Conservation (phyloP, 2,797 vertebrate species). For the Pempheris klunzingeri region DNA sequence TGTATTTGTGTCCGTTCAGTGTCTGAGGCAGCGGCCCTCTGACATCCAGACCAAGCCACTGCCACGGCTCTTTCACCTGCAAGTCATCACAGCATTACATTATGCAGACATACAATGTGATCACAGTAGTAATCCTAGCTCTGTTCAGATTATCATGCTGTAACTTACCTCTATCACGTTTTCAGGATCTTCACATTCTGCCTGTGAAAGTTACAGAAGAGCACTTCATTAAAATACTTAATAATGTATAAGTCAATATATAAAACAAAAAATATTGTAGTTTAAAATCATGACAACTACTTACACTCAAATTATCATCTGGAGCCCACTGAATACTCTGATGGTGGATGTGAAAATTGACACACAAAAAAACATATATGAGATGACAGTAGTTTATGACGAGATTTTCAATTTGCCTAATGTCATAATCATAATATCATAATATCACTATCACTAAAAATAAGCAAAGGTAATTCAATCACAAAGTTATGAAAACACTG, state of each 20-base stretch:
- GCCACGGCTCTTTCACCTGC: slow-evolving; percentile 81
- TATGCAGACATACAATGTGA: neutral
- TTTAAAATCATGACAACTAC: slow-evolving; percentile 11
- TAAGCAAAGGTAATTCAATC: neutral
- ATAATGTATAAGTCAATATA: neutral
- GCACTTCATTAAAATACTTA: slow-evolving; percentile 3
- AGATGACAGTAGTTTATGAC: neutral
- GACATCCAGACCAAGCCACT: slow-evolving; percentile 84
- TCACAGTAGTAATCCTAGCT: neutral
- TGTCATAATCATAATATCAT: neutral
- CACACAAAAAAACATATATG: slow-evolving; percentile 16
- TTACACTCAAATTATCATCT: slow-evolving; percentile 64
- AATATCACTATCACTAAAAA: too few relatives aligned
- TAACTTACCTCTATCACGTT: slow-evolving; percentile 68
- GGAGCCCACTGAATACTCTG: slow-evolving; percentile 80
- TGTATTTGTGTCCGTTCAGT: slow-evolving; percentile 69
- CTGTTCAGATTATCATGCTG: neutral
- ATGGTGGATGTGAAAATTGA: slow-evolving; percentile 22
- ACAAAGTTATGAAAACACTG: neutral
- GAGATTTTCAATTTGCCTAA: neutral
- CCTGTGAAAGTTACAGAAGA: slow-evolving; percentile 51
- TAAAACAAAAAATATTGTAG: neutral
- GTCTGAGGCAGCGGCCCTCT: slow-evolving; percentile 79
- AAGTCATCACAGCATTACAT: neutral
- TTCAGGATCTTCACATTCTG: slow-evolving; percentile 46